These are phyloP conservation scores for Cyclophora albipunctata DNA, from an alignment of 2,888 invertebrate genomes.

Conservation along the genomic window DNA sequence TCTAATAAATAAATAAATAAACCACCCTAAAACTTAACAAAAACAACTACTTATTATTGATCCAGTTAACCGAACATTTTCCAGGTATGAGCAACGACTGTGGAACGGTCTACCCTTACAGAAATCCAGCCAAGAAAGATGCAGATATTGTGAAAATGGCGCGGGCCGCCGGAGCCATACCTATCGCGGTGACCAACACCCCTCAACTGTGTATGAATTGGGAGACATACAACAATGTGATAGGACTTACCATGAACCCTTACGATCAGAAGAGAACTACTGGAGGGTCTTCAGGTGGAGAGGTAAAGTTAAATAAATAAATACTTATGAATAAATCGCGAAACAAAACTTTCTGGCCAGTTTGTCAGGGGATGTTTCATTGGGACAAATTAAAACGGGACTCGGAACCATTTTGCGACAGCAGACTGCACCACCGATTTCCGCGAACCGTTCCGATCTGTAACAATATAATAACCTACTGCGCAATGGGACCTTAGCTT, in stretches of 20 bases:
- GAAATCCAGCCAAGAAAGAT: slow-evolving; percentile 81
- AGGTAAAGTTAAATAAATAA: slow-evolving; percentile 60
- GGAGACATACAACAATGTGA: slow-evolving; percentile 91
- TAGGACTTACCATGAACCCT: slow-evolving; percentile 91
- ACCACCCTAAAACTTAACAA: no score
- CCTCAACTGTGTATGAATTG: slow-evolving; percentile 94
- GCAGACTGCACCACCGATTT: no score
- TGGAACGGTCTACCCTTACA: slow-evolving; percentile 76
- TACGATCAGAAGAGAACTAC: slow-evolving; percentile 87
- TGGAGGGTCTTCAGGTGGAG: slow-evolving; percentile 95
- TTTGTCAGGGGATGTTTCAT: no score
- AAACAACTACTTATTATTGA: no score
- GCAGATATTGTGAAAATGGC: slow-evolving; percentile 82
- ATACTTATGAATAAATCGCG: no score
- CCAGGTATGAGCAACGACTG: slow-evolving; percentile 84
- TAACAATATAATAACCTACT: no score
- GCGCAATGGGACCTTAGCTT: no score
- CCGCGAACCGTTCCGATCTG: no score
- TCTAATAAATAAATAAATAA: no score
- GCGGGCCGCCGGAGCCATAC: slow-evolving; percentile 87
- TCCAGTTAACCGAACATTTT: slow-evolving; percentile 18
- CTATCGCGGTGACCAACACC: slow-evolving; percentile 90
- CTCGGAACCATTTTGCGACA: no score
- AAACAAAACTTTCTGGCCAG: no score
- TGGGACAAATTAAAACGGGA: no score